Evolutionary conservation across 2,113 vertebrate genomes (phyloP), one percentile per base, ranked within the genome.

Genomic region (Bujurquina vittata): DNA sequence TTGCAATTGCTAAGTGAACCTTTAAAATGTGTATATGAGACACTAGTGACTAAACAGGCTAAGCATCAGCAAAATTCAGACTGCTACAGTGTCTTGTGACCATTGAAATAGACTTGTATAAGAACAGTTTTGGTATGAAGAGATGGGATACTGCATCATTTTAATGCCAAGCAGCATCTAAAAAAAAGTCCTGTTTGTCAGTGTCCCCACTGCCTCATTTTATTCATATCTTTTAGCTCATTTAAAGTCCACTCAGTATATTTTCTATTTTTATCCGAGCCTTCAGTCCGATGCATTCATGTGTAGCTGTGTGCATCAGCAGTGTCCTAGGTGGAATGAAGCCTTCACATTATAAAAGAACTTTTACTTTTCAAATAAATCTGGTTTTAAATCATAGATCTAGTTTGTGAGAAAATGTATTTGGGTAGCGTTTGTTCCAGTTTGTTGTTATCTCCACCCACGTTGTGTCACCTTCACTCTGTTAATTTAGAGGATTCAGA

Each of bases 291-390:
- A 77, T 77, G 62, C 72, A 59, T 55, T 67, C 20, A 81, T 77
- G 59, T 72, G 35, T 20, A 57, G 37, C 61, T 78, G 63, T 86
- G 55, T 87, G 79, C 20, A 56, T 85, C 87, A 84, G 35, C 78
- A 49, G 73, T 26, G 5, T 65, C 14, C 74, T 77, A 37, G 9
- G 49, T 58, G 26, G 15, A 82, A 62, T 37, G 23, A n/a, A 55
- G n/a, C 29, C 57, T 72, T 14, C 26, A 31, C 14, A 58, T 65
- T 58, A 55, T 73, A 22, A 75, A 75, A 59, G 22, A 77, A 20
- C 9, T 37, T 52, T 8, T 23, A 20, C 65, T 31, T 69, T 31
- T 31, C 7, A 1, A n/a, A 31, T 29, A 52, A 52, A 52, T 72
- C 17, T 7, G 65, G 46, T 72, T 56, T 84, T 15, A 54, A 31